Conservation (phyloP, 2,797 vertebrate genomes). For the Notolepis coatsorum region DNA sequence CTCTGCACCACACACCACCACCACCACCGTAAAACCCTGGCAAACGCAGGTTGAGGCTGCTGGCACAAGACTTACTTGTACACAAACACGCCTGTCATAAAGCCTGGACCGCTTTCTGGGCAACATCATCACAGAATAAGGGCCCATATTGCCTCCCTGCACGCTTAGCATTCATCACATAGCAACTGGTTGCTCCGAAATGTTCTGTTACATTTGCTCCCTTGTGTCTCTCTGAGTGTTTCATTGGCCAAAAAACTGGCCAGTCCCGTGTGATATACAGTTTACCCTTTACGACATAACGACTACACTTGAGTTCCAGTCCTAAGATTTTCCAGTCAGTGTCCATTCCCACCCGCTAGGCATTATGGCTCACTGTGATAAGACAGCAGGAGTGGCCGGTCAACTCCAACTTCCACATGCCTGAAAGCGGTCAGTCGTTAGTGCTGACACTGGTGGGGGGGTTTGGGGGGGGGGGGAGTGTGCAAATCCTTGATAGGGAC, state of each 20-base stretch:
- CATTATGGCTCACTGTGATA: conserved; percentile 8
- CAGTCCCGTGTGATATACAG: background rate
- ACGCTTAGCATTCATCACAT: too few relatives aligned
- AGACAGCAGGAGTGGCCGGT: conserved; percentile 10
- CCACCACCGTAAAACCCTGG: conserved; percentile 31
- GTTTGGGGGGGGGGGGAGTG: conserved; percentile 27
- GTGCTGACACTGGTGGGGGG: too few relatives aligned
- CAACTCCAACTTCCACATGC: background rate
- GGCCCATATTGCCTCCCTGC: too few relatives aligned
- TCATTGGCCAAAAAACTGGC: background rate
- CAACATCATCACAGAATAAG: background rate
- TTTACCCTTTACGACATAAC: background rate
- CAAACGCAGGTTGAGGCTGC: conserved; percentile 36
- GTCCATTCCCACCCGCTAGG: conserved; percentile 14
- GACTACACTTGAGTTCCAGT: background rate
- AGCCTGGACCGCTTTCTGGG: background rate
- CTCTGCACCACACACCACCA: conserved; percentile 21
- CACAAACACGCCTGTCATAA: conserved; percentile 21
- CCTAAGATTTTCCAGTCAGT: background rate
- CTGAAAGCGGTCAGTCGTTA: conserved; percentile 12
- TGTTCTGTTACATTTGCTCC: background rate
- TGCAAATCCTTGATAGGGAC: conserved; percentile 33
- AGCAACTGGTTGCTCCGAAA: too few relatives aligned
- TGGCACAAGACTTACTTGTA: conserved; percentile 3
- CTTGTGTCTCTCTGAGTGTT: background rate